Conservation (phyloP, 2,888 invertebrate species). For the Sphaeridia pumilis region DNA sequence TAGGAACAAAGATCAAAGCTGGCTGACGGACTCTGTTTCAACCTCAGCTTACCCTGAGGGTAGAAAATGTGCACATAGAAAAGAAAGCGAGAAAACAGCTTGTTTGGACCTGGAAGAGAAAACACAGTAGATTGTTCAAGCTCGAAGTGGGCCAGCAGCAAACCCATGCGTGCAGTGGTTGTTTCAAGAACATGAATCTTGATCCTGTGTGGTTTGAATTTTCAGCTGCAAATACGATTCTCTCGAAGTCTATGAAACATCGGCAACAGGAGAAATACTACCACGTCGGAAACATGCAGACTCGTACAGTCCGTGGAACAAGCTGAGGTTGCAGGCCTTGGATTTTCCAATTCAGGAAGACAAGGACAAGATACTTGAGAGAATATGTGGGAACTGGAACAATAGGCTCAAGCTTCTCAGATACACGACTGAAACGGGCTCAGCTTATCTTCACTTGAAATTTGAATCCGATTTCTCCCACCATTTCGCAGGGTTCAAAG, state of each 20-base stretch:
- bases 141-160: no score
- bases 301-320: background rate
- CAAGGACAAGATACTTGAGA: constrained; percentile 13
- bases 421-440: constrained; percentile 51
- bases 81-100: no score
- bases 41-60: no score
- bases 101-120: no score
- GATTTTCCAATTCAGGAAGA: constrained; percentile 10
- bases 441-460: constrained; percentile 48
- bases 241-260: constrained; percentile 52
- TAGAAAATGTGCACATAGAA: no score
- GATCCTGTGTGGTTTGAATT: constrained; percentile 16
- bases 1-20: no score
- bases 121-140: no score
- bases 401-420: constrained; percentile 60
- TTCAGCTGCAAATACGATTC: constrained; percentile 68
- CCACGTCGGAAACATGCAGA: background rate
- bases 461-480: constrained; percentile 68
- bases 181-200: no score
- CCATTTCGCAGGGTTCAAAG: constrained; percentile 61
- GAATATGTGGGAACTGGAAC: constrained; percentile 65
- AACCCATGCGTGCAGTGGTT: no score
- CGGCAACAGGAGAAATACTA: constrained; percentile 15
- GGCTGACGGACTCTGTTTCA: no score
- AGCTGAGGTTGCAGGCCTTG: background rate